These are phyloP conservation scores for Leptocoma aspasia DNA, from an alignment of 2,113 vertebrate species.

Conservation along the genomic window DNA sequence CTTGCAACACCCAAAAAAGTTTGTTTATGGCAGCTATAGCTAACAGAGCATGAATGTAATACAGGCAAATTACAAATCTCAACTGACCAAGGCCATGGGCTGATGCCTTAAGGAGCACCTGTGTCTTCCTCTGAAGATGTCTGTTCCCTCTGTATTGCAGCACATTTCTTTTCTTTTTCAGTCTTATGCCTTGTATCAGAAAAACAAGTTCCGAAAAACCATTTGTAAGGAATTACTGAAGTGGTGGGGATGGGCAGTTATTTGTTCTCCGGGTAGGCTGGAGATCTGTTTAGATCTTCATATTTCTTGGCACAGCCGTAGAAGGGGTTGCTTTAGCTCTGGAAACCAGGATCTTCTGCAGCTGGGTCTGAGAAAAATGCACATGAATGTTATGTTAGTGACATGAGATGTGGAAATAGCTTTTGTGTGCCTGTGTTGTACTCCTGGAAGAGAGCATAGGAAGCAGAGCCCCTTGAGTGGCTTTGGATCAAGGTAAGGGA, in stretches of 20 bases:
- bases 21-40: not conserved
- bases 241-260: not conserved
- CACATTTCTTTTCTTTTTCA: not conserved
- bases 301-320: not conserved
- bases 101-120: not conserved
- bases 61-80: not conserved
- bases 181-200: not conserved
- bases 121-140: not conserved
- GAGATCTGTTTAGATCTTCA: not conserved
- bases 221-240: not conserved
- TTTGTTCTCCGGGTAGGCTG: not conserved
- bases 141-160: not conserved
- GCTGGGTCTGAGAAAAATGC: not conserved
- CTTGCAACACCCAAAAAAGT: not conserved
- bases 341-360: not conserved
- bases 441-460: not conserved
- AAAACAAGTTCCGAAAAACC: not conserved
- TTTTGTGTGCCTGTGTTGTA: not conserved
- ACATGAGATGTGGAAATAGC: not conserved
- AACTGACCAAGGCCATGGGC: not conserved
- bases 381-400: not conserved
- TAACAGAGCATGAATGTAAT: not conserved
- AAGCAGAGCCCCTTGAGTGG: not conserved
- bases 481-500: accelerated
- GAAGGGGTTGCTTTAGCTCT: not conserved